Evolutionary conservation across 1,140 invertebrate species (phyloP).

Genomic region (Musca domestica): DNA sequence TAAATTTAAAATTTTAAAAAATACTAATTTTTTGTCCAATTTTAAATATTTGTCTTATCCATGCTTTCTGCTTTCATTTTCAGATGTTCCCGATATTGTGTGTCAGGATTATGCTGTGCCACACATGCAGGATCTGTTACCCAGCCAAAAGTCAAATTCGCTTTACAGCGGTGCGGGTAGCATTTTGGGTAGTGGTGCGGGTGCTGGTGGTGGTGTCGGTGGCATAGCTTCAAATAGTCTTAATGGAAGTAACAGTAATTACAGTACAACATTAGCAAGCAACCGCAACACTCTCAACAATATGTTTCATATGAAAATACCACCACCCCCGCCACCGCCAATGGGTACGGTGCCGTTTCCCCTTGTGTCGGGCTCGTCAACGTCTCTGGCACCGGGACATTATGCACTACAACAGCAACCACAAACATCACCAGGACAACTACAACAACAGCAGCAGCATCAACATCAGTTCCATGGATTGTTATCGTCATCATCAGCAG

Average conservation of each 20-base stretch:
- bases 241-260: conserved; percentile 26
- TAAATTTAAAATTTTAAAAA: neutral
- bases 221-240: conserved; percentile 20
- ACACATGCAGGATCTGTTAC: conserved; percentile 53
- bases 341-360: neutral
- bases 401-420: conserved; percentile 33
- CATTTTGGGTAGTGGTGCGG: conserved; percentile 19
- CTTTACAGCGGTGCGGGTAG: conserved; percentile 27
- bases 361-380: neutral
- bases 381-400: conserved; percentile 25
- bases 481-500: neutral
- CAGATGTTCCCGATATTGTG: conserved; percentile 61
- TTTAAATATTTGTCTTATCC: neutral
- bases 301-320: conserved; percentile 31
- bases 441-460: conserved; percentile 20
- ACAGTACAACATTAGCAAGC: conserved; percentile 17
- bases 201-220: conserved; percentile 23
- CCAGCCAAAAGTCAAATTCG: conserved; percentile 32
- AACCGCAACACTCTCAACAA: conserved; percentile 43
- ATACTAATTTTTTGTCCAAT: neutral
- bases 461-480: conserved; percentile 34
- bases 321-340: conserved; percentile 41
- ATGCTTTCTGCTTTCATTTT: conserved; percentile 38
- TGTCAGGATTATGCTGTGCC: conserved; percentile 62
- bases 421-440: conserved; percentile 11